Evolutionary conservation across 2,797 vertebrate species (phyloP), one percentile per base, ranked within the genome.

Genomic region (Siniperca undulata): DNA sequence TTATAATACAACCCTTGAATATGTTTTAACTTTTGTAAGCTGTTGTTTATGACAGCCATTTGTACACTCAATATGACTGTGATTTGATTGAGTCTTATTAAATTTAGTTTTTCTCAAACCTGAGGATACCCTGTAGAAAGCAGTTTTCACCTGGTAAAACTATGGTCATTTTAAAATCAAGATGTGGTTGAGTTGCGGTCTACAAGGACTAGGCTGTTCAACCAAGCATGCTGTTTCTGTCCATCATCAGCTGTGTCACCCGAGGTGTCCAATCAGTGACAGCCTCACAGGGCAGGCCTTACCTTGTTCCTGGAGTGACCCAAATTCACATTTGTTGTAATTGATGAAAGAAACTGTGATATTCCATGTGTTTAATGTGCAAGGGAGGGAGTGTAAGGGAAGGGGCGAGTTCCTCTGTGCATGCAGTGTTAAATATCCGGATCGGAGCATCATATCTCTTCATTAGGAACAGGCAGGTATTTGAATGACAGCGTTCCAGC

Each of bases 251-350:
- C 86, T 62, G 56, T 86, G 88, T 93, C 93, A 91, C 90, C 86
- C 53, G 81, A 94, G 88, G 86, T 48, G 71, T 91, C 93, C 94
- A 92, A 94, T 95, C 92, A 94, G 90, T 91, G 91, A 91, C 79
- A 0, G 61, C 88, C 89, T 92, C 84, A 67, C 86, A 89, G 90
- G 78, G 59, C 83, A 55, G 77, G 83, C 24, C 38, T 55, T 9
- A 1, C 27, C 84, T 81, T 74, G 80, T 56, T 79, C 58, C 89
- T 91, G 88, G 85, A 80, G 80, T 92, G 89, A 89, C 84, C 7
- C 55, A 56, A 24, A 82, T 70, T 70, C 5, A 10, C 80, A 75
- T 88, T 64, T 36, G 30, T 74, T 68, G 22, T 53, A 61, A 77
- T 64, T 8, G 1, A 50, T 74, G 27, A 76, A 68, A 60, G 50